Conservation (phyloP, 2,797 vertebrate genomes). For the Falco biarmicus region DNA sequence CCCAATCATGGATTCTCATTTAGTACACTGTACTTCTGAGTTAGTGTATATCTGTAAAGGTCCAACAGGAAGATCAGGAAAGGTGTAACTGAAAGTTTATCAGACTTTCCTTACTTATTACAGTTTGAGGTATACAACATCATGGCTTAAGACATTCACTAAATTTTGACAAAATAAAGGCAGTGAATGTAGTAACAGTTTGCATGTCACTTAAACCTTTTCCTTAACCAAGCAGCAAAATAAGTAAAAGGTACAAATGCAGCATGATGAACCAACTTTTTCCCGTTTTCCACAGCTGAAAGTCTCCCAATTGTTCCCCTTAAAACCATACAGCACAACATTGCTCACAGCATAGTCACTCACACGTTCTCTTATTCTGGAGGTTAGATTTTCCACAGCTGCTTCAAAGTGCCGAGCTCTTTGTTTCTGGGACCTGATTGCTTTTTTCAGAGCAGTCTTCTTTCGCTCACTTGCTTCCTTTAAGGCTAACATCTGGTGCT, state of each 20-base stretch:
- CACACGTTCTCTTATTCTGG: slow-evolving; percentile 83
- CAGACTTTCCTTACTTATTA: neutral
- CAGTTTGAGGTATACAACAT: neutral
- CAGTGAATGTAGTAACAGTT: neutral
- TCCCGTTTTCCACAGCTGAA: neutral
- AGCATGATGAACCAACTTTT: neutral
- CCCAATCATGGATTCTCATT: neutral
- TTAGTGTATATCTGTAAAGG: neutral
- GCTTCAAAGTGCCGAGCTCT: slow-evolving; percentile 81
- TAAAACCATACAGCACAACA: neutral
- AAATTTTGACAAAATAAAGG: neutral
- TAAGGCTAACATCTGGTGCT: slow-evolving; percentile 66
- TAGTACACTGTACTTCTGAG: neutral
- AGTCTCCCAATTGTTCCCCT: neutral
- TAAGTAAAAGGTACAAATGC: neutral
- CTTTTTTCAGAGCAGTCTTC: slow-evolving; percentile 83
- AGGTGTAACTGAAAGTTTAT: neutral
- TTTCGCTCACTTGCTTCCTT: slow-evolving; percentile 76
- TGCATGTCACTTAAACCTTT: neutral
- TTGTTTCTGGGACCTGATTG: slow-evolving; percentile 80
- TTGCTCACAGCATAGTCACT: neutral
- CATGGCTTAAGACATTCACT: neutral
- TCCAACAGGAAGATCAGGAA: neutral
- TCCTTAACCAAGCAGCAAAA: neutral
- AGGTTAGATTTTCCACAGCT: slow-evolving; percentile 78